Conservation (phyloP, 2,113 vertebrate genomes). For the Erythrocercus mccallii region DNA sequence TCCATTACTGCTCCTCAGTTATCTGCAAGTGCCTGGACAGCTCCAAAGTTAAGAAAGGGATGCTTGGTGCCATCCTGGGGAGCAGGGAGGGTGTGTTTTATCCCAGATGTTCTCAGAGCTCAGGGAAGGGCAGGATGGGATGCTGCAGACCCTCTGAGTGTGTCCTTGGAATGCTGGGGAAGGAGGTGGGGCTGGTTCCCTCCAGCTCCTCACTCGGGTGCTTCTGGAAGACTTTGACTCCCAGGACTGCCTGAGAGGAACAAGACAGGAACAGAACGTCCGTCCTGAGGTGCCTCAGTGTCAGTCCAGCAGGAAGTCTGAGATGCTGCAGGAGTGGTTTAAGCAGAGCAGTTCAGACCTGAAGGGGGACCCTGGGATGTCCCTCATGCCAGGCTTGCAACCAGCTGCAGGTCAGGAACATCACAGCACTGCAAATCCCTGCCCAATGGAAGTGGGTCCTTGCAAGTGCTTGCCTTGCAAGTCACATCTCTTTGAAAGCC, state of each 20-base stretch:
- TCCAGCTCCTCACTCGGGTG: not conserved
- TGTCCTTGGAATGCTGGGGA: not conserved
- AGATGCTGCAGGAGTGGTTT: not conserved
- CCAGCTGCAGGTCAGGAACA: not conserved
- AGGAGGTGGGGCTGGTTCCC: not conserved
- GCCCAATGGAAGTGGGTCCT: not conserved
- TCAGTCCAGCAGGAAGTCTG: not conserved
- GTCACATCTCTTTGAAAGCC: constrained; percentile 29
- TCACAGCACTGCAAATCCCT: not conserved
- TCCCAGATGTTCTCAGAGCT: not conserved
- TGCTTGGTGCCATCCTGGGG: not conserved
- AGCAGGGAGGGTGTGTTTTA: not conserved
- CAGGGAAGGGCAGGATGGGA: not conserved
- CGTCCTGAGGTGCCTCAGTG: not conserved
- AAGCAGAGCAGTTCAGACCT: not conserved
- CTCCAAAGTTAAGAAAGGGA: not conserved
- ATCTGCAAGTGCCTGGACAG: not conserved
- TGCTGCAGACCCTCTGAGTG: not conserved
- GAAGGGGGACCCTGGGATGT: not conserved
- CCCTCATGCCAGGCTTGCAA: not conserved
- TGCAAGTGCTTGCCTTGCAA: not conserved
- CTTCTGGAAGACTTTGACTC: not conserved
- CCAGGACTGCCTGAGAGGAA: not conserved
- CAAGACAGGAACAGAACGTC: not conserved
- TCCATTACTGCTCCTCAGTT: not conserved